Evolutionary conservation across 2,888 invertebrate genomes (phyloP).

Genomic region (Dryobota labecula): DNA sequence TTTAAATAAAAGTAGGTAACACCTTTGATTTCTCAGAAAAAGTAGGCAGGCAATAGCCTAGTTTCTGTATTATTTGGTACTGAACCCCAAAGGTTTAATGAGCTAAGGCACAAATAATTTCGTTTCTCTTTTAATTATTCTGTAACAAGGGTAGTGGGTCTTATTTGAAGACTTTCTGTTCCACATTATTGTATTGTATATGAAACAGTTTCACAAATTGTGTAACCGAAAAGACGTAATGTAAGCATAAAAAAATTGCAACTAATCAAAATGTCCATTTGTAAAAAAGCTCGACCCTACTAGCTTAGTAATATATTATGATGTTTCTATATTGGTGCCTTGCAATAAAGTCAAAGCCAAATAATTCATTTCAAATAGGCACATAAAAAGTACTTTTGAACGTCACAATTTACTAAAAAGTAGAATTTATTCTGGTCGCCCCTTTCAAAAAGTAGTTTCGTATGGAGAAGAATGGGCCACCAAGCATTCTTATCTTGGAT

Average conservation of each 20-base stretch:
- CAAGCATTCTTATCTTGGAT: too few relatives aligned
- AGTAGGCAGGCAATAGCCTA: rapidly evolving
- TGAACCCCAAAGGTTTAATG: not conserved
- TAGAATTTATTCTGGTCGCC: too few relatives aligned
- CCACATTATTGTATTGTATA: too few relatives aligned
- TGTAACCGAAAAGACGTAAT: not conserved
- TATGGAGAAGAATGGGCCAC: too few relatives aligned
- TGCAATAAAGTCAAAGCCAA: too few relatives aligned
- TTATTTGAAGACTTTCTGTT: not conserved
- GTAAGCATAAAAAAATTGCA: not conserved
- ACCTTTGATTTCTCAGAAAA: not conserved
- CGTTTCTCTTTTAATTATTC: too few relatives aligned
- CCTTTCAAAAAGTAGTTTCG: too few relatives aligned
- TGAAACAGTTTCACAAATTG: not conserved
- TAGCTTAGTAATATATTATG: not conserved
- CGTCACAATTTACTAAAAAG: too few relatives aligned
- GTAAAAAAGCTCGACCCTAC: not conserved
- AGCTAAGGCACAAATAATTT: not conserved
- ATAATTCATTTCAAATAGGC: too few relatives aligned
- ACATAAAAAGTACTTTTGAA: too few relatives aligned
- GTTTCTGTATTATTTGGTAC: not conserved
- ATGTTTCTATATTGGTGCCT: not conserved
- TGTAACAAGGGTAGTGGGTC: not conserved
- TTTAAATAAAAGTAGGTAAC: not conserved
- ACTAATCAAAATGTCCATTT: not conserved